Base-by-base conservation (phyloP, 1,140 invertebrate genomes). In the Drosophila lacertosa region DNA sequence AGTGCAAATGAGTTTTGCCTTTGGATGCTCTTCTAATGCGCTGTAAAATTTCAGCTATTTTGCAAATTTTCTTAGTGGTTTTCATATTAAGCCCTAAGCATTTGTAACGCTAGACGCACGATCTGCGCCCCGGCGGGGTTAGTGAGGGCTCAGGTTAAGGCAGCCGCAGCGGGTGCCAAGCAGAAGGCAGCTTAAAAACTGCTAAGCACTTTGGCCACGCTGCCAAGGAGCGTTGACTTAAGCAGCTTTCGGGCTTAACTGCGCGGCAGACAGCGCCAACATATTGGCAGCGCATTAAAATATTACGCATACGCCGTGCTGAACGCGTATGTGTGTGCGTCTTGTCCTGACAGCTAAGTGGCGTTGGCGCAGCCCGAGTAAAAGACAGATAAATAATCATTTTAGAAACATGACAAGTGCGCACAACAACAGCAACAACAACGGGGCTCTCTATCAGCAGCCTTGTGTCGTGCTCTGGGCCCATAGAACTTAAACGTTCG, bases 21-120 rank as follows among this genome's bases (percentile, higher is more conserved):
- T 39, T 50, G 48, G 45, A 48, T 58, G 45, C 42, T 64, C 54
- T 50, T 40, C 57, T 47, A 55, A 71, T 64, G 53, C 58, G 40
- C 35, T 48, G 45, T 58, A 60, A 57, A 69, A 74, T 69, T 78
- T 74, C 65, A 74, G 77, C 74, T 71, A 74, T 88, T 81, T 82
- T 55, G 58, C 74, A 86, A 86, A 88, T 75, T 86, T 86, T 75
- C 82, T 81, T 81, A 86, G 77, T 73, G 81, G 74, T 86, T 86
- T 86, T 64, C 67, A 81, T 81, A 88, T 75, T 82, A 81, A 86
- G 65, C 81, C 67, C 58, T 33, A 74, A 58, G 69, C 44, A 74
- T 69, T 51, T 74, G 74, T 70, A 65, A 70, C 48, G 74, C 60
- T 70, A 76, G 74, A 69, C 59, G 66, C 71, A 68, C 59, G 65